Base-by-base conservation (phyloP, 2,797 vertebrate genomes). In the Luscinia megarhynchos region DNA sequence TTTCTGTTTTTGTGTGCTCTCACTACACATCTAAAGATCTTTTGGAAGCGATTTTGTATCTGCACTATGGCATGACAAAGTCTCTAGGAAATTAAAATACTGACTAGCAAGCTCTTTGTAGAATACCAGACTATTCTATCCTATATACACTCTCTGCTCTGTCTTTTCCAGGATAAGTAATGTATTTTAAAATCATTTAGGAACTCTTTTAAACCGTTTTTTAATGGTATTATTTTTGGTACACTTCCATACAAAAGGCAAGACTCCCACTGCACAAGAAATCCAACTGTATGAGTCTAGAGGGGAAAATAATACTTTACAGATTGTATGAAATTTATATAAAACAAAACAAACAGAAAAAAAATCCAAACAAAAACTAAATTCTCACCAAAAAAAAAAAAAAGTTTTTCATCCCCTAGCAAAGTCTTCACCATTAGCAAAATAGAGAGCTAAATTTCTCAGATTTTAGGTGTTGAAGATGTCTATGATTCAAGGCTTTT, bases 141-240 rank as follows among this genome's bases (percentile, higher is more conserved):
- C 48, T 12, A 41, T 15, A n/a, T 36, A 32, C 1, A 4, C 41
- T 48, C 45, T 34, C 45, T 53, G 15, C 17, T 93, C 55, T 75
- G 63, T 73, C 58, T 84, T 87, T 75, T 92, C 38, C 51, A 91
- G 66, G 46, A 84, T 29, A 91, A 95, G 40, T 73, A 92, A 83
- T n/a, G 22, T 51, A 66, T 85, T 95, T 89, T 92, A 43, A 94
- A 95, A 85, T 78, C 16, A 78, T 72, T 78, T 91, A 92, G 92
- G 73, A 95, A 87, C 83, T 64, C 64, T 80, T 95, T 87, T 53
- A 93, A 93, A 87, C 16, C 55, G 80, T 92, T 94, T 94, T 92
- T 85, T 61, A 93, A 94, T 72, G 45, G 40, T 85, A 93, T 93
- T 92, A 64, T 80, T 95, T 84, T 95, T 93, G 84, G 84, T 92